Base-by-base conservation (phyloP, 2,797 vertebrate genomes). In the Loriculus beryllinus region DNA sequence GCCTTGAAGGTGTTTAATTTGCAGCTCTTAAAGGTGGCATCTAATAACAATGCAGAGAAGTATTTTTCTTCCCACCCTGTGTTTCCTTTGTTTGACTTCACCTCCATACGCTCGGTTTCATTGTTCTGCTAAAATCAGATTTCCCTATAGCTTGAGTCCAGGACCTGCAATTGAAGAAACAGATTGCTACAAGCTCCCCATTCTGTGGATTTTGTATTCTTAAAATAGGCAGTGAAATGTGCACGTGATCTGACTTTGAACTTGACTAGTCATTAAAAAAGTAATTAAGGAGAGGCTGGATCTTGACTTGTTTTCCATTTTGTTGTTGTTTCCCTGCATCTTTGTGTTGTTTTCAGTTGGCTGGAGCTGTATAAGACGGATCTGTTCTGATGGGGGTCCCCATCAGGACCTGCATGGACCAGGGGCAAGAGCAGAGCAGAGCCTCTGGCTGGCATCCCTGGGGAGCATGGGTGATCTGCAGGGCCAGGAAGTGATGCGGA, bases 71-170 rank as follows among this genome's bases (percentile, higher is more conserved):
- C 21, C 19, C 16, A 39, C 18, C 35, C 43, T 2, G 9, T 70
- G 71, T 74, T 91, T 94, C 75, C 86, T 95, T 96, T 95, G 90
- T 95, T 92, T 95, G 93, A 54, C 82, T 91, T 92, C 20, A 87
- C 62, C 65, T 92, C 68, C 49, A 57, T 89, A 40, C 3, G 0
- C 51, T 80, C 0, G 0, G 37, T 91, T 95, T 92, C 68, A 94
- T 90, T 94, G 83, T 95, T 95, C 84, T 86, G 77, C 48, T 80
- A 39, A 80, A 93, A 88, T 89, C 86, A 33, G 33, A 80, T 87
- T 90, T 86, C 75, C 57, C 25, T 71, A 3, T 77, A n/a, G 51
- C 74, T 70, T 45, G 74, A 86, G 74, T 75, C 54, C 62, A 77
- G 71, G 71, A 74, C 45, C 67, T 85, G 49, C 56, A 85, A 42